Evolutionary conservation across 2,888 invertebrate species (phyloP).

Genomic region (Lepidochitona cinerea): DNA sequence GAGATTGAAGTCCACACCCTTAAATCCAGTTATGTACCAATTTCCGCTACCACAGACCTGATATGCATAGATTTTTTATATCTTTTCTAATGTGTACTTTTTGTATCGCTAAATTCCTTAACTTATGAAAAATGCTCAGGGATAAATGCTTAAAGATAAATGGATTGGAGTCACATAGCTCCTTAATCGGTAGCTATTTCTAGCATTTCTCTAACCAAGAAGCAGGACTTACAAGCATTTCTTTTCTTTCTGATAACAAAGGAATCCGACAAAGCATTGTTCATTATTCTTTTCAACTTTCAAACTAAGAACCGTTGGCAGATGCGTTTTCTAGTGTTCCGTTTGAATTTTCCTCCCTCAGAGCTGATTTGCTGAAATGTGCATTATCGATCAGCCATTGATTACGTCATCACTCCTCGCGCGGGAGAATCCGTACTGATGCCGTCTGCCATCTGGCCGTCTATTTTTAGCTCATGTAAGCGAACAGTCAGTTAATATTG

Average conservation of each 20-base stretch:
- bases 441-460: neutral
- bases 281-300: neutral
- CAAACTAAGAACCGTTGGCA: neutral
- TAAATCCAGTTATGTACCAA: too few species aligned
- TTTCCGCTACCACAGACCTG: too few species aligned
- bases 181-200: too few species aligned
- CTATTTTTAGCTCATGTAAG: neutral
- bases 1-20: too few species aligned
- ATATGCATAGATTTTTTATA: too few species aligned
- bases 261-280: neutral
- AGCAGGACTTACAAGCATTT: too few species aligned
- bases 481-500: neutral
- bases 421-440: neutral
- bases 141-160: too few species aligned
- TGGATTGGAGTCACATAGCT: too few species aligned
- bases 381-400: conserved; percentile 1
- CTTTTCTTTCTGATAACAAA: neutral
- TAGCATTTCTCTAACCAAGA: too few species aligned
- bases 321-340: neutral
- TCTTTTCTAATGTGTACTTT: too few species aligned
- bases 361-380: neutral
- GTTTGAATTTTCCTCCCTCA: neutral
- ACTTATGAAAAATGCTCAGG: too few species aligned
- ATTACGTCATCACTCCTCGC: conserved; percentile 1
- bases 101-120: too few species aligned